Base-by-base conservation (phyloP, 2,888 invertebrate genomes). In the Ichneumon xanthorius region DNA sequence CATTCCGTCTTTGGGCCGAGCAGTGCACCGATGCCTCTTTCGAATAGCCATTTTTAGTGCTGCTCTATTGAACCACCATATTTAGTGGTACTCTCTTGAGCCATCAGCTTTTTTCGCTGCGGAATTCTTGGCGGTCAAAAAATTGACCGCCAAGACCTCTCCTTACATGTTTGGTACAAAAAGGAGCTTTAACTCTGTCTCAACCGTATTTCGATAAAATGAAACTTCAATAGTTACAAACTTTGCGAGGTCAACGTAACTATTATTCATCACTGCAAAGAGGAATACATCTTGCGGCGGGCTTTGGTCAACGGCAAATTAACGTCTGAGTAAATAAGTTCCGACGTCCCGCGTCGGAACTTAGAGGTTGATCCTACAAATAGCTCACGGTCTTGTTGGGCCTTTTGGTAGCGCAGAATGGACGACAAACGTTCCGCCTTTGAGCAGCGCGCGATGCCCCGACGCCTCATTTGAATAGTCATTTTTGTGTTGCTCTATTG, bases 361-460 rank as follows among this genome's bases (percentile, higher is more conserved):
- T 33, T 33, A 6, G 4, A 30, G 5, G 33, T 33, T 33, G 33
- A 33, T 33, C 33, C 48, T 48, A 48, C 14, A 48, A 48, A 48
- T 6, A 48, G 16, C 14, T 14, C 16, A 48, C 48, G 16, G 14
- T 16, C 14, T 48, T 48, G 48, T 48, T 48, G 26, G 26, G 19
- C 22, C 45, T 40, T 37, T n/a, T 9, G 14, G 63, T 33, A 37
- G 22, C 22, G 22, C 55, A 58, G 65, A 67, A 71, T 33, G n/a
- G 53, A 61, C 14, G 30, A 61, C 50, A 70, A 81, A 68, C 58
- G 68, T 16, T 68, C 67, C 50, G 70, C 70, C 70, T 61, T 50
- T 22, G 45, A 19, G 40, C 55, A 71, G 50, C 80, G 76, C 71
- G 76, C 76, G 76, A 77, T 76, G 55, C 71, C 14, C 19, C 68